Evolutionary conservation across 1,140 invertebrate species (phyloP).

Genomic region (Camponotus floridanus): DNA sequence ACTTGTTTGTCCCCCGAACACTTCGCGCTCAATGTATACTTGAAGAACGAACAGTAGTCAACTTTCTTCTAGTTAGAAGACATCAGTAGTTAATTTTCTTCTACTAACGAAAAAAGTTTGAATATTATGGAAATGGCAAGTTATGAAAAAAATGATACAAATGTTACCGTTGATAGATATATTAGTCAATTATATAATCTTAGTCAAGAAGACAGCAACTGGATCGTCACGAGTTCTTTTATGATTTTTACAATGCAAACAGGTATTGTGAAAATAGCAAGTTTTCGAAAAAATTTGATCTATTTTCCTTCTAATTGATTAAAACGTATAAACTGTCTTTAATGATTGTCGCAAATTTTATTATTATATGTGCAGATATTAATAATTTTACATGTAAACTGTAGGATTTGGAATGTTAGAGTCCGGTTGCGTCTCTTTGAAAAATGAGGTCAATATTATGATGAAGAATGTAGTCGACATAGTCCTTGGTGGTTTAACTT

Average conservation of each 20-base stretch:
- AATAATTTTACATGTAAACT: constrained; percentile 40
- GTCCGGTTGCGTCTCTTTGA: constrained; percentile 96
- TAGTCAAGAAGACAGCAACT: constrained; percentile 94
- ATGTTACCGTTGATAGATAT: constrained; percentile 55
- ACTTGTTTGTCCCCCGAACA: constrained; percentile 74
- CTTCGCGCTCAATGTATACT: background rate
- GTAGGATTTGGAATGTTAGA: constrained; percentile 96
- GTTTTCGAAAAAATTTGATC: background rate
- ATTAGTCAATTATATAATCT: constrained; percentile 86
- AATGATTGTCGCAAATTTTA: background rate
- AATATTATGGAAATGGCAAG: constrained; percentile 48
- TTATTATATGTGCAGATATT: background rate
- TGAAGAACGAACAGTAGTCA: constrained; percentile 50
- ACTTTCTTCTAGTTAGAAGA: background rate
- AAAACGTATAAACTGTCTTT: background rate
- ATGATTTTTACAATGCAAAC: constrained; percentile 99
- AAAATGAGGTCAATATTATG: constrained; percentile 99
- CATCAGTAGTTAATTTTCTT: constrained; percentile 43
- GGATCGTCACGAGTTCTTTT: constrained; percentile 97
- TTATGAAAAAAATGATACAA: constrained; percentile 59
- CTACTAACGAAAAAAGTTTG: background rate
- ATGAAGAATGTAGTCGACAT: constrained; percentile 98
- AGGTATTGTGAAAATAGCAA: constrained; percentile 87
- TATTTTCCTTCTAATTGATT: too few relatives aligned
- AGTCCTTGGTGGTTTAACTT: constrained; percentile 96